Evolutionary conservation across 2,113 vertebrate species (phyloP).

Genomic region (Zeus faber): DNA sequence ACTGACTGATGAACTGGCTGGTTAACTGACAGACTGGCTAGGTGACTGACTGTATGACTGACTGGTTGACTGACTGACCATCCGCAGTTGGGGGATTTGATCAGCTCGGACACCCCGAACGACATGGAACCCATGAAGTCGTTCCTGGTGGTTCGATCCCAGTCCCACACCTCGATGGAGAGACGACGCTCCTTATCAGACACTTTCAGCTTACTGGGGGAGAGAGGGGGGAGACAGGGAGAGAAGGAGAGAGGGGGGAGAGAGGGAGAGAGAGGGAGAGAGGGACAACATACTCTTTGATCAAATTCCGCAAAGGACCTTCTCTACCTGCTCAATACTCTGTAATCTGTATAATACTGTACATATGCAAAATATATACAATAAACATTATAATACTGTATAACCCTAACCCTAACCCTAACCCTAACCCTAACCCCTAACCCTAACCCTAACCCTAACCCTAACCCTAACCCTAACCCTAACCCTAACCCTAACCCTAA

Average conservation of each 20-base stretch:
- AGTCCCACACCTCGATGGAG: slow-evolving; percentile 95
- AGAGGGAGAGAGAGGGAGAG: neutral
- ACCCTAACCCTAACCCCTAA: no score
- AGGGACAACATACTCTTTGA: no score
- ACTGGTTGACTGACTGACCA: slow-evolving; percentile 75
- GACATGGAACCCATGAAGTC: slow-evolving; percentile 98
- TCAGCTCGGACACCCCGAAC: slow-evolving; percentile 93
- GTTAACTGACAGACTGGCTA: neutral
- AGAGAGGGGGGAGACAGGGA: slow-evolving; percentile 7
- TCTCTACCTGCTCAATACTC: no score
- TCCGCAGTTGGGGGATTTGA: slow-evolving; percentile 86
- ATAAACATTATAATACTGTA: no score
- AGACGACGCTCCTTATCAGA: slow-evolving; percentile 92
- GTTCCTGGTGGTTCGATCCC: slow-evolving; percentile 94
- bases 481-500: no score
- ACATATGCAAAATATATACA: no score
- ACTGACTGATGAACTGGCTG: neutral
- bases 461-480: no score
- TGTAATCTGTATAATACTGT: no score
- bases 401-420: no score
- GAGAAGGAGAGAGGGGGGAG: slow-evolving; percentile 7
- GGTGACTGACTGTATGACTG: neutral
- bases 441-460: no score
- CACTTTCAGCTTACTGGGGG: slow-evolving; percentile 86
- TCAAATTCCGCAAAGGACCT: no score